A percentile compares a stretch with the other conserved stretches of the same genome.
These are phyloP conservation scores for Chloroclysta siterata DNA, from an alignment of 2,888 invertebrate species.

Conservation along the genomic window DNA sequence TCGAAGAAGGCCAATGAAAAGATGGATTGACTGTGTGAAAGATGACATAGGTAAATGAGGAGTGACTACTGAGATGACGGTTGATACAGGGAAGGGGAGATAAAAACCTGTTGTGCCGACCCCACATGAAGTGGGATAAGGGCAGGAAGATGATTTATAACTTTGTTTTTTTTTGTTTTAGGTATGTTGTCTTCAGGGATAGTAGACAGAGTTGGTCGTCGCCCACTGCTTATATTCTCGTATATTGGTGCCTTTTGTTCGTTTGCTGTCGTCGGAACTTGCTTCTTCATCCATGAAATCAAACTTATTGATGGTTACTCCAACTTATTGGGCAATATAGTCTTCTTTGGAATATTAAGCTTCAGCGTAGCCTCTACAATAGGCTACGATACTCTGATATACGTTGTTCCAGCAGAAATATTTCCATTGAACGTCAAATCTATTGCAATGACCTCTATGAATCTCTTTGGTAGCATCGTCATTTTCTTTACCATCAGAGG, in stretches of 20 bases:
- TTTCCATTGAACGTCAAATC: constrained; percentile 85
- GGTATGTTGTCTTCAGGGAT: constrained; percentile 63
- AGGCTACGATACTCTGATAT: constrained; percentile 78
- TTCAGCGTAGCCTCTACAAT: constrained; percentile 59
- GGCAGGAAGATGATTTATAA: too few species aligned
- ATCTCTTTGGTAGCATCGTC: constrained; percentile 66
- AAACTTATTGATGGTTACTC: constrained; percentile 25
- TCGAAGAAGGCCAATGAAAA: too few species aligned
- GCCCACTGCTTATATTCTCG: constrained; percentile 72
- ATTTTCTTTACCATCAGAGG: constrained; percentile 77
- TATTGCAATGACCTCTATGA: constrained; percentile 76
- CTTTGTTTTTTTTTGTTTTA: constrained; percentile 46
- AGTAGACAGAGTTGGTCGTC: constrained; percentile 69
- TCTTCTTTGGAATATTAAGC: constrained; percentile 68
- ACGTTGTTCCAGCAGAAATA: constrained; percentile 81
- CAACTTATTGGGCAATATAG: constrained; percentile 53
- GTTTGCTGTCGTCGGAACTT: constrained; percentile 57
- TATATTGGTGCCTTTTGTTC: constrained; percentile 59
- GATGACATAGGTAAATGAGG: too few species aligned
- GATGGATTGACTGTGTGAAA: too few species aligned
- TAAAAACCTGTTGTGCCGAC: too few species aligned
- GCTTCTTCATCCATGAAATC: constrained; percentile 65
- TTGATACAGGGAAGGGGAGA: too few species aligned
- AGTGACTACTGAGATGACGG: too few species aligned
- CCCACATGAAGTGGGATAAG: too few species aligned